These are phyloP conservation scores for Rhombomys opimus DNA, from an alignment of 2,113 vertebrate species.

Conservation along the genomic window DNA sequence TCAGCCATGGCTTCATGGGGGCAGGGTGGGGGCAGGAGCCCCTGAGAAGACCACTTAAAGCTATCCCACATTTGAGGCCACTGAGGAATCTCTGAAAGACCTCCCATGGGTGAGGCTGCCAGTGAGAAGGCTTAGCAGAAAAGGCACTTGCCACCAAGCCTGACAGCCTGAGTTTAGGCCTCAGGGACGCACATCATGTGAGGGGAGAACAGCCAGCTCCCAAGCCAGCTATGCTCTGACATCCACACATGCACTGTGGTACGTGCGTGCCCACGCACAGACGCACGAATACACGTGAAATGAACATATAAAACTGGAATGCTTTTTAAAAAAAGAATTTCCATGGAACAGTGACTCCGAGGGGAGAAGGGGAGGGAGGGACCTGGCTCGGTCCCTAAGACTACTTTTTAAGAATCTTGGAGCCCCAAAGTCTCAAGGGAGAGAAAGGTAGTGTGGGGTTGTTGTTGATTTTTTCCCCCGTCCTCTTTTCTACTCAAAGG, in stretches of 20 bases:
- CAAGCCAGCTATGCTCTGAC: background rate
- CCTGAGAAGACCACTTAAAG: background rate
- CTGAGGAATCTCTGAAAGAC: background rate
- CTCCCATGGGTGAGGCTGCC: background rate
- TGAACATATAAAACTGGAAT: background rate
- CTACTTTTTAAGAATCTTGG: background rate
- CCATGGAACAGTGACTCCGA: background rate
- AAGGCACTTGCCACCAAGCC: background rate
- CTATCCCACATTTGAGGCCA: background rate
- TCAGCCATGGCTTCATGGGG: background rate
- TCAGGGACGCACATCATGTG: too few species aligned
- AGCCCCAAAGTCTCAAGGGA: conserved; percentile 50
- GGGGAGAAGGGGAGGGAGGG: background rate
- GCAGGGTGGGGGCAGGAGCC: fast-evolving
- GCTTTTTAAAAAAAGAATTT: background rate
- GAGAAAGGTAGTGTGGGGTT: background rate
- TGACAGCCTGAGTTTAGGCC: background rate
- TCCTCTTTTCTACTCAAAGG: conserved; percentile 74
- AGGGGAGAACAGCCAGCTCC: background rate
- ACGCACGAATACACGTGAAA: background rate
- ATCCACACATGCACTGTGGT: too few species aligned
- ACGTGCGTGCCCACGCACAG: background rate
- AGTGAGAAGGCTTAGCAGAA: background rate
- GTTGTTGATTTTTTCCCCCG: background rate
- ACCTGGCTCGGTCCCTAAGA: background rate